Evolutionary conservation across 2,888 invertebrate species (phyloP).

Genomic region (Phortica magna): DNA sequence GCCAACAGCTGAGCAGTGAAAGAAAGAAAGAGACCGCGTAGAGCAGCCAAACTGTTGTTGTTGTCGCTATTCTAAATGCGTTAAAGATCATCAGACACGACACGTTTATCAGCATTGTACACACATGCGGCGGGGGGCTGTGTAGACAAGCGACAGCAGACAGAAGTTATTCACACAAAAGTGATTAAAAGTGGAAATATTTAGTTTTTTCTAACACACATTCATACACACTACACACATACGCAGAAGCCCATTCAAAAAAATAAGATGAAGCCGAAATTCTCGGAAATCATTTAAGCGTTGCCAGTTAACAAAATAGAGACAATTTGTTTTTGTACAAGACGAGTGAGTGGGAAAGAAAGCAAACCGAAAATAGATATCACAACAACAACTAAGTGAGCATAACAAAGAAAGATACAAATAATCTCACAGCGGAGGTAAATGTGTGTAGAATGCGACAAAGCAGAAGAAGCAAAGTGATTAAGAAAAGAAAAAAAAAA

Average conservation of each 20-base stretch:
- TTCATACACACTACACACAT: not conserved
- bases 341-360: not conserved
- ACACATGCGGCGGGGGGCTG: no score
- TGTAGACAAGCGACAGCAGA: no score
- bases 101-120: no score
- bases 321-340: not conserved
- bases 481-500: constrained; percentile 40
- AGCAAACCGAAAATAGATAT: constrained; percentile 7
- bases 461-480: not conserved
- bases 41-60: no score
- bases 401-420: not conserved
- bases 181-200: constrained; percentile 9
- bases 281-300: constrained; percentile 41
- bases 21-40: no score
- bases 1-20: no score
- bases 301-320: constrained; percentile 16
- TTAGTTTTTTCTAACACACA: constrained; percentile 5
- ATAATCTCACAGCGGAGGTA: not conserved
- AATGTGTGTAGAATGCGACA: not conserved
- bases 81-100: no score
- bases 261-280: constrained; percentile 18
- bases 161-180: not conserved
- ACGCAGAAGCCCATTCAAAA: not conserved
- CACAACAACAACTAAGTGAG: no score
- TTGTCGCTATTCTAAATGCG: no score